Conservation (phyloP, 2,797 vertebrate species). For the Gallinago solitaria region DNA sequence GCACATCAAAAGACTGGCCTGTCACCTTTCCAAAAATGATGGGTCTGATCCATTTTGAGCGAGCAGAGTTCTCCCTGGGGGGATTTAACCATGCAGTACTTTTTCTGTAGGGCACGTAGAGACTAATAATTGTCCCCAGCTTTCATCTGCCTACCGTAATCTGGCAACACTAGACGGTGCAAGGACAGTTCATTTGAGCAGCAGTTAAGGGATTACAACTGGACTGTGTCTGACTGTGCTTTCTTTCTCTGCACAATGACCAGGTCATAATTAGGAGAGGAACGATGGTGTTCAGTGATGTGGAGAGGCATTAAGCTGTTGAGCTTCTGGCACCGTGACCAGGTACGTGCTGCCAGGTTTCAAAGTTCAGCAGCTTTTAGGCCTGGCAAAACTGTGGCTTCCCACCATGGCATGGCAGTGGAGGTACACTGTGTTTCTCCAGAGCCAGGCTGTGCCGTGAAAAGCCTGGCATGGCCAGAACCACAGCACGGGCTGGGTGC, state of each 20-base stretch:
- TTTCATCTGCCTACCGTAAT: conserved; percentile 38
- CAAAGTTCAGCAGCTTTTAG: conserved; percentile 56
- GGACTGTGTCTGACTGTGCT: conserved; percentile 36
- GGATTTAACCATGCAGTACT: neutral
- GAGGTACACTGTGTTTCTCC: neutral
- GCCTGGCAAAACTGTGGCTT: neutral
- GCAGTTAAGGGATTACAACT: conserved; percentile 68
- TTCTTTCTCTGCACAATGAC: conserved; percentile 39
- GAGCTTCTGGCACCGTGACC: neutral
- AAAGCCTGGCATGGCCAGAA: rapidly evolving
- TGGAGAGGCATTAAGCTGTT: conserved; percentile 20
- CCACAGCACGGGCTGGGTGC: rapidly evolving
- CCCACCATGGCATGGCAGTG: neutral
- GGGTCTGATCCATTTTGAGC: neutral
- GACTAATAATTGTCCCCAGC: conserved; percentile 17
- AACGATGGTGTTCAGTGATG: conserved; percentile 9
- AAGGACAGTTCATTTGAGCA: conserved; percentile 55
- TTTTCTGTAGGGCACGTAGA: neutral
- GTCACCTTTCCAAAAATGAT: neutral
- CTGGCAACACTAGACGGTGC: conserved; percentile 7
- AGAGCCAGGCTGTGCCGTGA: neutral
- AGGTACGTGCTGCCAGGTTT: conserved; percentile 22
- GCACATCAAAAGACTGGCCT: neutral
- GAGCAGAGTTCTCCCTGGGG: neutral
- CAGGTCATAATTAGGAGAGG: conserved; percentile 63